Evolutionary conservation across 2,888 invertebrate genomes (phyloP).

Genomic region (Orthonevra nobilis): DNA sequence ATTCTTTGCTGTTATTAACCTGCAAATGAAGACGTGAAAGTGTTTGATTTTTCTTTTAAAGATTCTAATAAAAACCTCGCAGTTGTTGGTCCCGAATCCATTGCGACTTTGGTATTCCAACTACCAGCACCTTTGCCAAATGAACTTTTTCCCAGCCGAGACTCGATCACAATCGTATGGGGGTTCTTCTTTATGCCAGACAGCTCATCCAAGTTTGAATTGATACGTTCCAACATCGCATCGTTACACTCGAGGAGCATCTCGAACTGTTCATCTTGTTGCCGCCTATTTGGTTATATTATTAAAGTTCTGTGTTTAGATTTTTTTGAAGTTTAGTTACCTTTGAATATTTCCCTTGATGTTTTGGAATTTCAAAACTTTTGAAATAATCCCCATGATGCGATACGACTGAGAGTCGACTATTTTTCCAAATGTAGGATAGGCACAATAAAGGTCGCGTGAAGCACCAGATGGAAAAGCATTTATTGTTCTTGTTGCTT

Average conservation of each 20-base stretch:
- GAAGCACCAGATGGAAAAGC: constrained; percentile 86
- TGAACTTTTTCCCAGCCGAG: constrained; percentile 70
- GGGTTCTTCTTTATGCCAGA: constrained; percentile 83
- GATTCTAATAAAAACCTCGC: constrained; percentile 71
- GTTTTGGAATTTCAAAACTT: constrained; percentile 82
- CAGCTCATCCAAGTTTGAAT: constrained; percentile 86
- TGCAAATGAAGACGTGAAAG: constrained; percentile 60
- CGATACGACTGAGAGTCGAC: constrained; percentile 84
- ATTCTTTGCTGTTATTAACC: constrained; percentile 86
- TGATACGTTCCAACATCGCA: constrained; percentile 89
- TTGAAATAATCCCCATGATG: constrained; percentile 83
- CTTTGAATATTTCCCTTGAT: constrained; percentile 82
- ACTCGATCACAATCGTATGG: constrained; percentile 81
- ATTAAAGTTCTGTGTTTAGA: neutral
- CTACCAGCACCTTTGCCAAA: constrained; percentile 80
- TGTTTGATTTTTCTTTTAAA: no score
- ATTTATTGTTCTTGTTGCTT: constrained; percentile 87
- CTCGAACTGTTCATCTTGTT: constrained; percentile 86
- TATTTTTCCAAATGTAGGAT: constrained; percentile 86
- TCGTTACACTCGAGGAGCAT: constrained; percentile 91
- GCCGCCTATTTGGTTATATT: constrained; percentile 77
- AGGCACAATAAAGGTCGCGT: constrained; percentile 88
- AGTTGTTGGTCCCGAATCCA: constrained; percentile 69
- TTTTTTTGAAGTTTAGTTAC: constrained; percentile 70
- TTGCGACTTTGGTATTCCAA: constrained; percentile 81